Conservation (phyloP, 1,140 invertebrate genomes). For the Papilio machaon region DNA sequence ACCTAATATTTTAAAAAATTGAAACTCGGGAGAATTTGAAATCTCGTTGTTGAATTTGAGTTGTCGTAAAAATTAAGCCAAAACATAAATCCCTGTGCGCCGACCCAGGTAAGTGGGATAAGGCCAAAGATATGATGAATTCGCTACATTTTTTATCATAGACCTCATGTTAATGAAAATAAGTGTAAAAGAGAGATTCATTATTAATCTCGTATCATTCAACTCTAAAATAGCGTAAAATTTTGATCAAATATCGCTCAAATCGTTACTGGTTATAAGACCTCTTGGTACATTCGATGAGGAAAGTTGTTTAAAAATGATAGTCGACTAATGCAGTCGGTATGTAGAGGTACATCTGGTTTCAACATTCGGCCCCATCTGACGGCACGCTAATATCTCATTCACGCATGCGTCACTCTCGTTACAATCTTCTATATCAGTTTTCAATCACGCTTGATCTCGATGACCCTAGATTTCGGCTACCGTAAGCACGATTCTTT, state of each 20-base stretch:
- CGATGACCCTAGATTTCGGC: constrained; percentile 76
- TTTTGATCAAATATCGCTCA: background rate
- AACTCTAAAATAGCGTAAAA: background rate
- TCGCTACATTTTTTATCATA: too few relatives aligned
- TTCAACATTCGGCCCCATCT: constrained; percentile 45
- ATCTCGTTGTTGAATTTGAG: background rate
- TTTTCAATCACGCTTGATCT: constrained; percentile 79
- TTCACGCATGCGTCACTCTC: constrained; percentile 78
- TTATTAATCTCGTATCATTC: background rate
- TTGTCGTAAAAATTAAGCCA: too few relatives aligned
- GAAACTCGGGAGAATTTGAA: background rate
- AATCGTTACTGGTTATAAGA: background rate
- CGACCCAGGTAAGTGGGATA: too few relatives aligned
- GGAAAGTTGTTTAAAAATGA: constrained; percentile 34
- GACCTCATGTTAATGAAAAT: too few relatives aligned
- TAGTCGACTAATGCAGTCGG: constrained; percentile 35
- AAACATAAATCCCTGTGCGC: too few relatives aligned
- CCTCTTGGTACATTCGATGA: background rate
- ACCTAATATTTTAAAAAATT: constrained; percentile 11
- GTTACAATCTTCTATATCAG: constrained; percentile 78
- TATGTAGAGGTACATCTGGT: constrained; percentile 39
- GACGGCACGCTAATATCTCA: constrained; percentile 71
- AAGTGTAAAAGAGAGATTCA: too few relatives aligned
- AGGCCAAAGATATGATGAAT: too few relatives aligned
- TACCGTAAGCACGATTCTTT: constrained; percentile 76